Evolutionary conservation across 2,113 vertebrate species (phyloP).

Genomic region (Zeus faber): DNA sequence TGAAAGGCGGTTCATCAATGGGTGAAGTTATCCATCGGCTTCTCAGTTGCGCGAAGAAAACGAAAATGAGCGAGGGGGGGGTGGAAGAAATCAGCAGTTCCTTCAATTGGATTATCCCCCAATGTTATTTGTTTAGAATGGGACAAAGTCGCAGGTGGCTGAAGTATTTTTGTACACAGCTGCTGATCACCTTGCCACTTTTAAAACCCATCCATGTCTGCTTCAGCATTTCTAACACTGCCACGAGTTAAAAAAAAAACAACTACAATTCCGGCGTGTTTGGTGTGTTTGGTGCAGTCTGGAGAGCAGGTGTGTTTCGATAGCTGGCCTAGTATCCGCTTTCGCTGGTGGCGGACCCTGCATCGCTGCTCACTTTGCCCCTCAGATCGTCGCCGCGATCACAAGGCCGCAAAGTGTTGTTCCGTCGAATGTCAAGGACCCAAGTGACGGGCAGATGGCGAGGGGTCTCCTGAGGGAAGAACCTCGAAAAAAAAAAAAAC

Average conservation of each 20-base stretch:
- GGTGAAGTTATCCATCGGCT: constrained; percentile 22
- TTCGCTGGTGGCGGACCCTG: background rate
- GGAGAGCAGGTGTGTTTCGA: constrained; percentile 20
- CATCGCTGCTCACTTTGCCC: background rate
- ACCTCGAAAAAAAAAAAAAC: too few species aligned
- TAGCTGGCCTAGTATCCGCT: constrained; percentile 13
- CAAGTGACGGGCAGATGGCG: too few species aligned
- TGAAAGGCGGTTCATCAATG: constrained; percentile 40
- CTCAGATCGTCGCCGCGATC: background rate
- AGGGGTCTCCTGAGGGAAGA: too few species aligned
- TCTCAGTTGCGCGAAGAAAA: constrained; percentile 29
- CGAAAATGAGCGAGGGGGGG: background rate
- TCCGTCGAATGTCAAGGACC: background rate
- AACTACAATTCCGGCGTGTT: too few species aligned
- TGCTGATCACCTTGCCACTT: constrained; percentile 10
- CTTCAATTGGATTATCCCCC: constrained; percentile 35
- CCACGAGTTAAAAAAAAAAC: constrained; percentile 20
- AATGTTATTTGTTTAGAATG: constrained; percentile 39
- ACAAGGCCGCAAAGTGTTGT: background rate
- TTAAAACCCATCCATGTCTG: constrained; percentile 22
- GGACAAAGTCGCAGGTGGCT: background rate
- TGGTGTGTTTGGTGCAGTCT: constrained; percentile 53
- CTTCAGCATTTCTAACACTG: constrained; percentile 47
- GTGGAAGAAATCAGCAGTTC: constrained; percentile 15
- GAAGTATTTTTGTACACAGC: constrained; percentile 13